phyloP scores from a whole-genome alignment of 2,797 vertebrate species.

The Xenentodon cancila region DNA sequence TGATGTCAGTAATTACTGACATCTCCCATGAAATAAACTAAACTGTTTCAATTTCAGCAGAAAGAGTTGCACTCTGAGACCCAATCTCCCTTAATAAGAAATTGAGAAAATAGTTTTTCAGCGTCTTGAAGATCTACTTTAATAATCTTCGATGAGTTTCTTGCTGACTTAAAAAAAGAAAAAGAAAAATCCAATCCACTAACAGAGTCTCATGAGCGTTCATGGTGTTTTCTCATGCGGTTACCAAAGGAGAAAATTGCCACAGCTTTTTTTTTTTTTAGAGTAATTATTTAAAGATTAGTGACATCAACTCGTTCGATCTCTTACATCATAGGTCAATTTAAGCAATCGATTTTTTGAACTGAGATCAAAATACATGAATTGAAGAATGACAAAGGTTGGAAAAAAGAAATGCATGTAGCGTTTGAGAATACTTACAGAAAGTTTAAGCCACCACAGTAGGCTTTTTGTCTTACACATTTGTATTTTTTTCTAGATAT shows the following conservation, averaged over 20 bases:
- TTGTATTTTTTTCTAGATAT: not conserved
- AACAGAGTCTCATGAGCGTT: not conserved
- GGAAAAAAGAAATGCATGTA: not conserved
- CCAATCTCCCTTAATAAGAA: not conserved
- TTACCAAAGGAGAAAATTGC: not conserved
- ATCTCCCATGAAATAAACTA: not conserved
- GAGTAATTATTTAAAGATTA: slow-evolving; percentile 13
- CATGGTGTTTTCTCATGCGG: not conserved
- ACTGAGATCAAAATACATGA: slow-evolving; percentile 1
- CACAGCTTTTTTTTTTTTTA: not conserved
- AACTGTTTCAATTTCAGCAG: not conserved
- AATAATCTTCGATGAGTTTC: not conserved
- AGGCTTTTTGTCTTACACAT: not conserved
- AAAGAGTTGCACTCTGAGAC: not conserved
- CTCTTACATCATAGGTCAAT: not conserved
- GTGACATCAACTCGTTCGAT: slow-evolving; percentile 6
- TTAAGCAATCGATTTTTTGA: slow-evolving; percentile 16
- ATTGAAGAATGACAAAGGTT: slow-evolving; percentile 3
- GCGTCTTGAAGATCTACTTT: not conserved
- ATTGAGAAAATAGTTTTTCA: not conserved
- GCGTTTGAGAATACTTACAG: not conserved
- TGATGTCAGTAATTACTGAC: not conserved
- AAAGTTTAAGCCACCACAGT: not conserved
- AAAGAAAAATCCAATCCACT: too few species aligned
- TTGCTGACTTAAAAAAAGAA: not conserved